Percentiles rank a stretch among this genome's conserved stretches.
phyloP scores from a whole-genome alignment of 2,113 vertebrate species.

The Pungitius pungitius region DNA sequence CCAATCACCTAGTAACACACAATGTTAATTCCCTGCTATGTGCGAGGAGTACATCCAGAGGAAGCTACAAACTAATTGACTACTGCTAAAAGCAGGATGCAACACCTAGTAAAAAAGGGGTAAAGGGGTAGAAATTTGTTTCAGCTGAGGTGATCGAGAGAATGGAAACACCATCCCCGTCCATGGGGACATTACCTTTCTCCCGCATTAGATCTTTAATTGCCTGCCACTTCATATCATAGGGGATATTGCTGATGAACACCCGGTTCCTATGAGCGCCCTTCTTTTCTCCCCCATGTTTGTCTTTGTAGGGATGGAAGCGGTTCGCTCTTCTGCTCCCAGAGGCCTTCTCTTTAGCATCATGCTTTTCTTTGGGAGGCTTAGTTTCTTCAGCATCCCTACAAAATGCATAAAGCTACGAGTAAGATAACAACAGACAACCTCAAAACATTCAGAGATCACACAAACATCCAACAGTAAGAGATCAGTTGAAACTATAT shows the following conservation, averaged over 20 bases:
- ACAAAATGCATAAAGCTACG: constrained; percentile 16
- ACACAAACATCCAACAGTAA: neutral
- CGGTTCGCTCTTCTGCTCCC: constrained; percentile 86
- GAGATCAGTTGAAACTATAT: neutral
- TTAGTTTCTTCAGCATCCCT: constrained; percentile 85
- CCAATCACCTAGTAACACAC: constrained; percentile 65
- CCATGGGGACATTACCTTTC: constrained; percentile 88
- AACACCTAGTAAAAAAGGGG: constrained; percentile 51
- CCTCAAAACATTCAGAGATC: neutral
- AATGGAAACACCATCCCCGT: constrained; percentile 38
- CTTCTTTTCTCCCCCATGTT: constrained; percentile 90
- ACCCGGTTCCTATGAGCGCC: constrained; percentile 89
- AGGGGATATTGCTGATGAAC: constrained; percentile 99
- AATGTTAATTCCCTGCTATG: constrained; percentile 50
- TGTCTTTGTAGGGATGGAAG: constrained; percentile 97
- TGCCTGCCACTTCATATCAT: constrained; percentile 99
- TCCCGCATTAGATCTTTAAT: constrained; percentile 99
- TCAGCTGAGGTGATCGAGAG: constrained; percentile 40
- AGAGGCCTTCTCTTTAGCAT: constrained; percentile 89
- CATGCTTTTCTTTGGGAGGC: constrained; percentile 83
- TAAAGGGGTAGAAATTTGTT: constrained; percentile 46
- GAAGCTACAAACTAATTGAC: constrained; percentile 52
- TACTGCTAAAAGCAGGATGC: constrained; percentile 52
- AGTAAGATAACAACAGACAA: constrained; percentile 29
- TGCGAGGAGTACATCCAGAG: constrained; percentile 59